phyloP scores from a whole-genome alignment of 2,888 invertebrate genomes.

The Dexiosoma caninum region DNA sequence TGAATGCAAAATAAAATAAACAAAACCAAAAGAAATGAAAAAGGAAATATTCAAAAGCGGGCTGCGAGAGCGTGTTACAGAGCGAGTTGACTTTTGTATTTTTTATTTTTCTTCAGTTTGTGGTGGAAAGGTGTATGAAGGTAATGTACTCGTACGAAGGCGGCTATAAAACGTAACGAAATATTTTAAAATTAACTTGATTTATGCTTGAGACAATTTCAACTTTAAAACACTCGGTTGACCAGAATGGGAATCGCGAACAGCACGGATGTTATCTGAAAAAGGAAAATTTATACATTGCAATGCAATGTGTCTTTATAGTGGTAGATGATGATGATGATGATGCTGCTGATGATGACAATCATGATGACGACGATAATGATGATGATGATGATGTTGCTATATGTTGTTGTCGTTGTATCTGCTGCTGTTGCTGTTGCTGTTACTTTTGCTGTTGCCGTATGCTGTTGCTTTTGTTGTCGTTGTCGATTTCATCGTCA shows the following conservation, averaged over 20 bases:
- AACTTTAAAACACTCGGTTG: conserved; percentile 62
- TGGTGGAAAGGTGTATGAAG: background rate
- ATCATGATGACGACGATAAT: conserved; percentile 14
- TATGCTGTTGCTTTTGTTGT: conserved; percentile 43
- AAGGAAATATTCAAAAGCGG: conserved; percentile 17
- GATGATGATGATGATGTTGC: conserved; percentile 36
- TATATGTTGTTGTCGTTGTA: conserved; percentile 32
- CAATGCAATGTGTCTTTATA: conserved; percentile 41
- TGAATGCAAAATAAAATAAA: conserved; percentile 57
- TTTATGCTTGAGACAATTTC: conserved; percentile 63
- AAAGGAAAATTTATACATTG: conserved; percentile 62
- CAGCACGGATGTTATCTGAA: conserved; percentile 63
- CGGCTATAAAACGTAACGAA: conserved; percentile 38
- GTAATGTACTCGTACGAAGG: too few species aligned
- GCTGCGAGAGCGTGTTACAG: conserved; percentile 15
- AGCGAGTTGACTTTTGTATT: background rate
- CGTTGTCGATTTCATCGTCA: conserved; percentile 61
- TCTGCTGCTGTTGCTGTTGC: conserved; percentile 39
- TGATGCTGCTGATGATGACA: conserved; percentile 10
- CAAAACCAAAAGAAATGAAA: conserved; percentile 26
- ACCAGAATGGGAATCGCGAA: conserved; percentile 63
- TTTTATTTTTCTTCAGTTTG: too few species aligned
- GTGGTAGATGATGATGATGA: conserved; percentile 3
- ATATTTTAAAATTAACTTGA: conserved; percentile 61
- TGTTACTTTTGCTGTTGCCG: conserved; percentile 21